Evolutionary conservation across 2,888 invertebrate species (phyloP).

Genomic region (Phortica okadai): DNA sequence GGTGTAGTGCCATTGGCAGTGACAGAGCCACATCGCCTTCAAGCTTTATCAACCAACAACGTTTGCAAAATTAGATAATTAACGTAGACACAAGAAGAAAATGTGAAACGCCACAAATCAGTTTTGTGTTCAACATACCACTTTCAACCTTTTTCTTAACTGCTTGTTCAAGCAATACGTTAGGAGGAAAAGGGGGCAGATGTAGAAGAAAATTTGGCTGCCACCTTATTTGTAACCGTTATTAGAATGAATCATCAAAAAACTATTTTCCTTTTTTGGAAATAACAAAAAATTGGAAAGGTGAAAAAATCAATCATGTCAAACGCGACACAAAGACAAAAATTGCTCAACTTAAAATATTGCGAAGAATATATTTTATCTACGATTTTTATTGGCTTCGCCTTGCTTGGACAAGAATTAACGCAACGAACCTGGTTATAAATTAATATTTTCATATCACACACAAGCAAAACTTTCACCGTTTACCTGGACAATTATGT

Average conservation of each 20-base stretch:
- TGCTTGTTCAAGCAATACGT: neutral
- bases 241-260: constrained; percentile 44
- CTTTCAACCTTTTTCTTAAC: neutral
- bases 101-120: neutral
- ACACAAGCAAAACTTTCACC: too few relatives aligned
- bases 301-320: neutral
- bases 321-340: neutral
- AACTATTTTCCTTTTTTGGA: neutral
- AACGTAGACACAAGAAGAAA: neutral
- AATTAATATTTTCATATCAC: too few relatives aligned
- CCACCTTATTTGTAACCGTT: constrained; percentile 30
- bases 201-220: constrained; percentile 29
- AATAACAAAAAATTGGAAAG: neutral
- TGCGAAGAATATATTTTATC: too few relatives aligned
- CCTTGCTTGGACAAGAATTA: too few relatives aligned
- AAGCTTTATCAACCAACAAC: neutral
- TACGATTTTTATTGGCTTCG: too few relatives aligned
- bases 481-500: too few relatives aligned
- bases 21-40: neutral
- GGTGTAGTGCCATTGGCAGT: neutral
- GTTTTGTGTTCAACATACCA: neutral
- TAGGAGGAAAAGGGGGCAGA: neutral
- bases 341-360: too few relatives aligned
- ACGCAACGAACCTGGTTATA: too few relatives aligned
- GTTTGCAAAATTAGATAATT: neutral